These are phyloP conservation scores for Proales similis DNA, from an alignment of 1,140 invertebrate species.

Conservation along the genomic window DNA sequence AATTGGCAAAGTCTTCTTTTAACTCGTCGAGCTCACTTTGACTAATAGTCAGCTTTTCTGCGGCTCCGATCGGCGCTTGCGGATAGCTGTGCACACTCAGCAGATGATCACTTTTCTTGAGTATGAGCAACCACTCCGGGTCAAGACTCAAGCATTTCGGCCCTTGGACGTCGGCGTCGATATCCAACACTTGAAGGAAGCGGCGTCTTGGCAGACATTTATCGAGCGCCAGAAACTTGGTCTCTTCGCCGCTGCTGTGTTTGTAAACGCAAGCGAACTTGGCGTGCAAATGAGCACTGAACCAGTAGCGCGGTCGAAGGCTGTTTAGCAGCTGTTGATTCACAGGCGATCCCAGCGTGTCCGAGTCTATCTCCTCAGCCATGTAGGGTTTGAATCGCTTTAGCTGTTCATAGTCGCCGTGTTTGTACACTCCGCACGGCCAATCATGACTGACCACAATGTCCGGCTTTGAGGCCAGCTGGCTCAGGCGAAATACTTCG, in stretches of 20 bases:
- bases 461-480: constrained; percentile 59
- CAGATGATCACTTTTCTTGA: constrained; percentile 79
- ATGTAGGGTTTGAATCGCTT: constrained; percentile 77
- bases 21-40: constrained; percentile 65
- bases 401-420: constrained; percentile 70
- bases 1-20: constrained; percentile 60
- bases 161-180: constrained; percentile 43
- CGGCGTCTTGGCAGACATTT: constrained; percentile 82
- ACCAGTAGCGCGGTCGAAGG: constrained; percentile 84
- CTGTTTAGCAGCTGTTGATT: constrained; percentile 68
- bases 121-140: constrained; percentile 82
- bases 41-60: constrained; percentile 66
- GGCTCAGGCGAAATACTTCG: constrained; percentile 75
- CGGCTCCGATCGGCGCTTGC: constrained; percentile 63
- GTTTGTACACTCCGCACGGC: constrained; percentile 78
- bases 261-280: constrained; percentile 81
- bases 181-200: constrained; percentile 67
- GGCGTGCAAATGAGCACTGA: constrained; percentile 91
- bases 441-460: constrained; percentile 94
- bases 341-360: constrained; percentile 74
- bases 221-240: constrained; percentile 88
- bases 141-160: constrained; percentile 68
- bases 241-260: constrained; percentile 57
- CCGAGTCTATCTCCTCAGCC: constrained; percentile 70
- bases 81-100: constrained; percentile 66